A percentile compares a stretch with the other conserved stretches of the same genome.
These are phyloP conservation scores for Panulirus ornatus DNA, from an alignment of 1,140 invertebrate species.

Conservation along the genomic window DNA sequence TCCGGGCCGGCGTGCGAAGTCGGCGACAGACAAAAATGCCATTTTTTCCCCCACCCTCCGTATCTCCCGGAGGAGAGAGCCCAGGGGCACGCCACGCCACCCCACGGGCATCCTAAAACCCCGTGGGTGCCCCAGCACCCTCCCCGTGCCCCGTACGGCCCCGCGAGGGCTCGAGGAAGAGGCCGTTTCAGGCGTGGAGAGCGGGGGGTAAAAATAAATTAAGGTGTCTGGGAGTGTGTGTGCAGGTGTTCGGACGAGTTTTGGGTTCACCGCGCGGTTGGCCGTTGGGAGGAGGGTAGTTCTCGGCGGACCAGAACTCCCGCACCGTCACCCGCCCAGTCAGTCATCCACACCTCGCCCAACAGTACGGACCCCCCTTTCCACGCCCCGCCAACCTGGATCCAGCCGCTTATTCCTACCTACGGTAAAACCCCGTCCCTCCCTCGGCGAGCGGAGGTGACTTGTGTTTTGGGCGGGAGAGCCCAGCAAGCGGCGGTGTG, in stretches of 20 bases:
- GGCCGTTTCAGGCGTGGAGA: background rate
- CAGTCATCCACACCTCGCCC: slow-evolving; percentile 66
- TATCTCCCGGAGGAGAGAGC: background rate
- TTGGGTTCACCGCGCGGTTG: slow-evolving; percentile 72
- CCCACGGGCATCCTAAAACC: background rate
- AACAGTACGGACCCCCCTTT: slow-evolving; percentile 41
- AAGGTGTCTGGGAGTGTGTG: slow-evolving; percentile 32
- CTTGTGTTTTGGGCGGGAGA: no score
- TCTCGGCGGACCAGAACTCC: slow-evolving; percentile 46
- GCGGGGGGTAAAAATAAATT: slow-evolving; percentile 49
- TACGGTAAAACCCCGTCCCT: no score
- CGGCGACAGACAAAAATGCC: slow-evolving; percentile 64
- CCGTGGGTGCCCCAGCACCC: background rate
- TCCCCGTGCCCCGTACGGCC: background rate
- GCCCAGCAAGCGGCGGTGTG: no score
- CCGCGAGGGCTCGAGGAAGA: background rate
- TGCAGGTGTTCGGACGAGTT: slow-evolving; percentile 69
- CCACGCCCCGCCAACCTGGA: no score
- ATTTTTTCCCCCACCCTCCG: slow-evolving; percentile 33
- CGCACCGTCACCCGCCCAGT: slow-evolving; percentile 60
- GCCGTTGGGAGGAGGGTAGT: slow-evolving; percentile 66
- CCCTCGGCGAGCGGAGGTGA: no score
- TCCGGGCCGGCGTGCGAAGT: slow-evolving; percentile 71
- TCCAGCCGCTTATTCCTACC: no score
- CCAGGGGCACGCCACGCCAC: background rate